phyloP scores from a whole-genome alignment of 2,888 invertebrate species.

The Listrodromus nycthemerus region DNA sequence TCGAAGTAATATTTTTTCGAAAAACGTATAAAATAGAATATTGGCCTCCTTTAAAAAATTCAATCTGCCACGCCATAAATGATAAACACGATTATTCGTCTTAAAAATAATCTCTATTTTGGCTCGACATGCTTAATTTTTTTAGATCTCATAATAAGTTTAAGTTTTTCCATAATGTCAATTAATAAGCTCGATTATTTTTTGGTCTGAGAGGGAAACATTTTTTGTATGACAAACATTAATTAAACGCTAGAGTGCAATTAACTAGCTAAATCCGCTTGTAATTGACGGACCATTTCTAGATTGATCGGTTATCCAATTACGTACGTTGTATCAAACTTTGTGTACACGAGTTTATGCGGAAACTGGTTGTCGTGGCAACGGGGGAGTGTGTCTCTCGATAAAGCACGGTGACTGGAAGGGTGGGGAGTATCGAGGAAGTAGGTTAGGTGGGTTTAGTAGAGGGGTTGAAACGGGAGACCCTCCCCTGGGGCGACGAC shows the following conservation, averaged over 20 bases:
- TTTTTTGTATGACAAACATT: neutral
- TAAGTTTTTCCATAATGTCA: no score
- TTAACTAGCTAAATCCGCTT: neutral
- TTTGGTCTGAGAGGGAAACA: no score
- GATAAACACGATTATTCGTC: no score
- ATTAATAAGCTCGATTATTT: no score
- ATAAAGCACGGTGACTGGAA: constrained; percentile 10
- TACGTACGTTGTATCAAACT: neutral
- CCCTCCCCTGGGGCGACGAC: constrained; percentile 61
- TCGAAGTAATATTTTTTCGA: no score
- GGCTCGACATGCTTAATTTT: no score
- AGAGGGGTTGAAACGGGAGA: constrained; percentile 40
- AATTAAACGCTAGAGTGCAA: neutral
- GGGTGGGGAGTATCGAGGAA: constrained; percentile 37
- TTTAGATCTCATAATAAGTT: no score
- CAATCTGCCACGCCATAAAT: no score
- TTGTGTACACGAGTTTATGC: neutral
- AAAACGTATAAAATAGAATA: no score
- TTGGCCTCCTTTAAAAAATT: no score
- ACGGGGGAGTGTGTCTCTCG: constrained; percentile 26
- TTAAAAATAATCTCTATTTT: no score
- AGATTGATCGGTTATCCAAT: constrained; percentile 2
- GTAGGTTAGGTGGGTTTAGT: constrained; percentile 56
- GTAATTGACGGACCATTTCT: neutral
- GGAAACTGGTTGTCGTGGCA: constrained; percentile 37